Evolutionary conservation across 2,888 invertebrate species (phyloP).

Genomic region (Dicycla oo): DNA sequence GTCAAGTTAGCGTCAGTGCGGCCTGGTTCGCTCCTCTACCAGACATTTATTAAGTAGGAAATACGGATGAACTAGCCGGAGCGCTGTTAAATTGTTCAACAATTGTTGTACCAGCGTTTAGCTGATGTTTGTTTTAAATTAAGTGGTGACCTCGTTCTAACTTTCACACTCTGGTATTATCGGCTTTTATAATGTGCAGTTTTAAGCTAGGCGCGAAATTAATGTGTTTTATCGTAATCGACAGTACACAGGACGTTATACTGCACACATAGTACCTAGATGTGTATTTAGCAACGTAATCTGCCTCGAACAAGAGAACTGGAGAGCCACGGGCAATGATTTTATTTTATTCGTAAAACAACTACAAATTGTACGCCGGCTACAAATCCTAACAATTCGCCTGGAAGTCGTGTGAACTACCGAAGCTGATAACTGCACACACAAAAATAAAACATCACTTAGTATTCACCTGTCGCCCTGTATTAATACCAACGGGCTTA

Average conservation of each 20-base stretch:
- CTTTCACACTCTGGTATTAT: conserved; percentile 53
- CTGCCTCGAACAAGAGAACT: neutral
- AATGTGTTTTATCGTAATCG: conserved; percentile 28
- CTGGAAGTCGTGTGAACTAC: conserved; percentile 53
- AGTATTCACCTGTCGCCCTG: conserved; percentile 84
- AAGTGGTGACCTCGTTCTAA: conserved; percentile 55
- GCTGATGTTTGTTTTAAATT: conserved; percentile 61
- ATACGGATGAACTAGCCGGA: conserved; percentile 73
- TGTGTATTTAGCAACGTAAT: neutral
- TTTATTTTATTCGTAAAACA: conserved; percentile 8
- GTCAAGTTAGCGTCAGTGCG: conserved; percentile 84
- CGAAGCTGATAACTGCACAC: conserved; percentile 70
- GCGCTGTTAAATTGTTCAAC: conserved; percentile 70
- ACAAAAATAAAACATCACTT: conserved; percentile 81
- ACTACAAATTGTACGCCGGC: neutral
- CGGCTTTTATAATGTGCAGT: conserved; percentile 34
- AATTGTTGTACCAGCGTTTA: conserved; percentile 68
- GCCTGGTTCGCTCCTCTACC: conserved; percentile 68
- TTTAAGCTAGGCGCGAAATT: conserved; percentile 29
- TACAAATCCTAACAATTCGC: conserved; percentile 43
- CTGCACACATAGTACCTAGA: neutral
- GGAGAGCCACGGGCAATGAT: neutral
- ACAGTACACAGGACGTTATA: neutral
- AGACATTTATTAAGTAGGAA: conserved; percentile 85
- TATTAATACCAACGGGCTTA: conserved; percentile 81